Evolutionary conservation across 2,888 invertebrate genomes (phyloP), one percentile per base, ranked within the genome.

Genomic region (Aleiodes leptofemur): DNA sequence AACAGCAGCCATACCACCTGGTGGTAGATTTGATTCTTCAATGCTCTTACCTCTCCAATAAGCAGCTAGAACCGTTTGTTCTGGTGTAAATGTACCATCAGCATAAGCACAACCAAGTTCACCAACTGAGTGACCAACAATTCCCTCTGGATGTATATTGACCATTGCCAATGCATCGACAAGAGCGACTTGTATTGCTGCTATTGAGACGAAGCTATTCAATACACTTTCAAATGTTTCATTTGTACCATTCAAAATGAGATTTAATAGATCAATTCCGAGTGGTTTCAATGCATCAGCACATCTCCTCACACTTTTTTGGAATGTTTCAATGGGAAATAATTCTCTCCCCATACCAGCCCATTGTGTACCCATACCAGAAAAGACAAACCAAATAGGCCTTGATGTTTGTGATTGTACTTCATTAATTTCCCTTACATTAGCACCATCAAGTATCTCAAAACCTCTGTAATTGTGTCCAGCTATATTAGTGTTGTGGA

Each of bases 311-410:
- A 99, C 93, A 75, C 96, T 95, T 72, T 93, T 92, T 78, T 93
- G 94, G 91, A 98, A 98, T 0, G 91, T 90, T 72, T 97, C 96
- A 79, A 99, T 91, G 78, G 92, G 90, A 94, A 98, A 94, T 81
- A 99, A 92, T 76, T 95, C 93, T 86, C 94, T 94, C 13, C 95
- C 98, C 98, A 99, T 99, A 84, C 97, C 97, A 66, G 96, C 92
- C 98, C 98, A 99, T 90, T 99, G 99, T 56, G 96, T 95, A 13
- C 99, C 99, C 99, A 99, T 99, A 76, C 99, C 99, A 61, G 98
- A 95, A 91, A 97, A 99, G 79, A 99, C 93, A 90, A 94, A 99
- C 97, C 98, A 99, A 73, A 98, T 90, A 0, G 98, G 97, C 13
- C 96, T 93, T 14, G 51, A 0, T 29, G 13, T 8, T 13, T 13